Evolutionary conservation across 2,113 vertebrate genomes (phyloP).

Genomic region (Zosterops pallidus): DNA sequence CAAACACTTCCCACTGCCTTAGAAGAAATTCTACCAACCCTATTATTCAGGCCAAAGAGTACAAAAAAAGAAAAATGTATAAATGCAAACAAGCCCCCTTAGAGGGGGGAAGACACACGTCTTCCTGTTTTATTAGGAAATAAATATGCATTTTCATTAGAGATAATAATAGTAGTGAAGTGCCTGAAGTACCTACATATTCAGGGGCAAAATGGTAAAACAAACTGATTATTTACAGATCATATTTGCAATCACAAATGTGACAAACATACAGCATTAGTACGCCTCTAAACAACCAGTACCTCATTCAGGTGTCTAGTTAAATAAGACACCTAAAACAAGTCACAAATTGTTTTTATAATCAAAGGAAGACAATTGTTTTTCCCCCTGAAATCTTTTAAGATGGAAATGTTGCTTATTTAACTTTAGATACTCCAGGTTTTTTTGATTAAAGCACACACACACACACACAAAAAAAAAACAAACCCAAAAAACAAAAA

Average conservation of each 20-base stretch:
- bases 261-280: neutral
- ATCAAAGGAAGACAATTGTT: neutral
- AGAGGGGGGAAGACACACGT: neutral
- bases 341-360: neutral
- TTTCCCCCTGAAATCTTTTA: neutral
- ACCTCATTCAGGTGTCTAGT: neutral
- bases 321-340: neutral
- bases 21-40: slow-evolving; percentile 27
- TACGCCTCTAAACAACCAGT: neutral
- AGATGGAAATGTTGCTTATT: neutral
- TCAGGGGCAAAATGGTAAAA: neutral
- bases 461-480: too few relatives aligned
- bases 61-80: neutral
- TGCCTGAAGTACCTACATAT: neutral
- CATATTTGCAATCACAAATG: neutral
- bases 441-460: neutral
- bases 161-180: neutral
- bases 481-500: too few relatives aligned
- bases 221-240: neutral
- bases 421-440: neutral
- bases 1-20: slow-evolving; percentile 22
- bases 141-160: neutral
- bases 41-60: neutral
- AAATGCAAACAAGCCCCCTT: neutral
- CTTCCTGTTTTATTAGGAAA: neutral